Evolutionary conservation across 2,888 invertebrate species (phyloP).

Genomic region (Aspidiotus destructor): DNA sequence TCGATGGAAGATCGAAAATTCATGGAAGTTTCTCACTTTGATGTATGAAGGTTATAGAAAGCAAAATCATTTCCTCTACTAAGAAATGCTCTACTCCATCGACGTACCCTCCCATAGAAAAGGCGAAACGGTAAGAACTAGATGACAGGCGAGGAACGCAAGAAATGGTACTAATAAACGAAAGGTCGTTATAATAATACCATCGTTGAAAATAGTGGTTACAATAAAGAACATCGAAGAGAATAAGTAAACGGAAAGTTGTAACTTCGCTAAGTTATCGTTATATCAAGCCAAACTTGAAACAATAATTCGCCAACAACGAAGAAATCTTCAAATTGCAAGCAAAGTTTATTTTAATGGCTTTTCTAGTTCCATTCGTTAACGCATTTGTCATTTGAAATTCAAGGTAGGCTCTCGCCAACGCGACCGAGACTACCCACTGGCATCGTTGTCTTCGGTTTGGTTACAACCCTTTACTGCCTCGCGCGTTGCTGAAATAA

Average conservation of each 20-base stretch:
- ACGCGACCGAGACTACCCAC: too few relatives aligned
- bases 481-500: too few relatives aligned
- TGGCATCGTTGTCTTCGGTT: too few relatives aligned
- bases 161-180: constrained; percentile 31
- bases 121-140: not conserved
- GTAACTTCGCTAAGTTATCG: constrained; percentile 30
- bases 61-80: constrained; percentile 27
- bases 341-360: constrained; percentile 32
- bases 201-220: constrained; percentile 23
- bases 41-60: constrained; percentile 27
- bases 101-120: not conserved
- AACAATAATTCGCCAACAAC: constrained; percentile 33
- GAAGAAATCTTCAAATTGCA: constrained; percentile 32
- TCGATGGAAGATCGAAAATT: constrained; percentile 26
- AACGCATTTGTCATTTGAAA: constrained; percentile 31
- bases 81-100: constrained; percentile 9
- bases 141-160: constrained; percentile 1
- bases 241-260: constrained; percentile 24
- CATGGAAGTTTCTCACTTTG: constrained; percentile 23
- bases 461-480: too few relatives aligned
- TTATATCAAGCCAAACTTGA: constrained; percentile 30
- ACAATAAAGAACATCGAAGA: constrained; percentile 19
- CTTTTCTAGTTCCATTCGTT: constrained; percentile 29
- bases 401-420: constrained; percentile 25
- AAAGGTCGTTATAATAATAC: constrained; percentile 32